Evolutionary conservation across 2,797 vertebrate genomes (phyloP).

Genomic region (Anas georgica): DNA sequence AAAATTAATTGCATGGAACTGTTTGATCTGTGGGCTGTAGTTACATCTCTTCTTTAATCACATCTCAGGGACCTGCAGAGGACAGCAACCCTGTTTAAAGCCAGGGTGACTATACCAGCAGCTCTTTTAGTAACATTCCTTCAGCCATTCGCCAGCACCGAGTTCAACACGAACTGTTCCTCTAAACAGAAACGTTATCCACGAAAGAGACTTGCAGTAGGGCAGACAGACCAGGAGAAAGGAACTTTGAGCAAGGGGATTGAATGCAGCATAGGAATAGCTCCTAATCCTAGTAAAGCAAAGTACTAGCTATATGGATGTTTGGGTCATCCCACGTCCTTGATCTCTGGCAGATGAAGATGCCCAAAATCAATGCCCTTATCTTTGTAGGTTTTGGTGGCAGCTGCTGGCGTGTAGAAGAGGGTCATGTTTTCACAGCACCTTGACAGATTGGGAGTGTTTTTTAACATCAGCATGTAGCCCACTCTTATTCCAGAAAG

Average conservation of each 20-base stretch:
- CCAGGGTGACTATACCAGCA: not conserved
- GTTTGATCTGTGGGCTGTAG: conserved; percentile 49
- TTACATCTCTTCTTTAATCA: not conserved
- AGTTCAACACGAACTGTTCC: not conserved
- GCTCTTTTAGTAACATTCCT: not conserved
- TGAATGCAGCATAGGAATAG: not conserved
- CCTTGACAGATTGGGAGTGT: not conserved
- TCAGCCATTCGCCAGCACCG: not conserved
- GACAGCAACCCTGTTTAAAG: not conserved
- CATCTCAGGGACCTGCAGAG: not conserved
- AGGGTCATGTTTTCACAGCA: not conserved
- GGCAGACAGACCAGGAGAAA: not conserved
- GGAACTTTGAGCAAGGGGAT: not conserved
- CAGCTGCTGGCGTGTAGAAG: not conserved
- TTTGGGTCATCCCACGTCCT: not conserved
- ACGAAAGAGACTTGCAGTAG: not conserved
- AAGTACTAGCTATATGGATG: not conserved
- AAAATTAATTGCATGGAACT: conserved; percentile 33
- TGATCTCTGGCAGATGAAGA: not conserved
- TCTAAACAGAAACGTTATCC: not conserved
- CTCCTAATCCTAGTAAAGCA: not conserved
- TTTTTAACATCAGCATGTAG: not conserved
- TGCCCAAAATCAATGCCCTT: not conserved
- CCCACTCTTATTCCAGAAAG: not conserved
- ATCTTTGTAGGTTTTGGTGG: not conserved